A percentile compares a stretch with the other conserved stretches of the same genome.
phyloP scores from a whole-genome alignment of 1,140 invertebrate genomes.

The Hormaphis cornu region DNA sequence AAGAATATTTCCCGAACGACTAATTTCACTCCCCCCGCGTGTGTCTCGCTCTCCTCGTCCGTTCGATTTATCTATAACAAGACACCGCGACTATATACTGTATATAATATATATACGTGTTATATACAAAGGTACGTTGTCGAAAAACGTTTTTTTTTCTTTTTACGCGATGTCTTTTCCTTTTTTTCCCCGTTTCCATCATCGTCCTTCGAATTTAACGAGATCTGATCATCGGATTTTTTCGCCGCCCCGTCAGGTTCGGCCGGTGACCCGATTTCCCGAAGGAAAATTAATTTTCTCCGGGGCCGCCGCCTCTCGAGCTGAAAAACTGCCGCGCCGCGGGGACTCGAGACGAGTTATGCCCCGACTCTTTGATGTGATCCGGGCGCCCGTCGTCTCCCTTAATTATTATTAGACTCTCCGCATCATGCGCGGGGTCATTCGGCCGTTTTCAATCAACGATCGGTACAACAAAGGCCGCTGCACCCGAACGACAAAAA shows the following conservation, averaged over 20 bases:
- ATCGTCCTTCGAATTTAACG: constrained; percentile 1
- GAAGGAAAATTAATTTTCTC: constrained; percentile 12
- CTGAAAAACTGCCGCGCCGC: constrained; percentile 8
- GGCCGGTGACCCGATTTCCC: background rate
- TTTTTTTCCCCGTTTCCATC: background rate
- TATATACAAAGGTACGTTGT: no score
- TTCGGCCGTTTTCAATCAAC: background rate
- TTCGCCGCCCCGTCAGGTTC: background rate
- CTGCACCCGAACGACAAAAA: no score
- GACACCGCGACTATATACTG: no score
- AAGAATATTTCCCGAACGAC: constrained; percentile 25
- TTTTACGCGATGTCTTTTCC: background rate
- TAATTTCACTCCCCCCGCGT: background rate
- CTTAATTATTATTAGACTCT: constrained; percentile 12
- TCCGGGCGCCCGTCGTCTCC: background rate
- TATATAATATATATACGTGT: no score
- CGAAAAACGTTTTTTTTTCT: no score
- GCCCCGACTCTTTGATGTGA: background rate
- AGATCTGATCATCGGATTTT: constrained; percentile 21
- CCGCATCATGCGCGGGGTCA: no score
- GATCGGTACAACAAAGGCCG: no score
- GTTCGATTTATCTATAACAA: background rate
- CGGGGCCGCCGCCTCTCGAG: background rate
- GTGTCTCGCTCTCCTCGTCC: background rate
- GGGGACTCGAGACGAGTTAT: background rate